Conservation (phyloP, 2,113 vertebrate genomes). For the Sander vitreus region DNA sequence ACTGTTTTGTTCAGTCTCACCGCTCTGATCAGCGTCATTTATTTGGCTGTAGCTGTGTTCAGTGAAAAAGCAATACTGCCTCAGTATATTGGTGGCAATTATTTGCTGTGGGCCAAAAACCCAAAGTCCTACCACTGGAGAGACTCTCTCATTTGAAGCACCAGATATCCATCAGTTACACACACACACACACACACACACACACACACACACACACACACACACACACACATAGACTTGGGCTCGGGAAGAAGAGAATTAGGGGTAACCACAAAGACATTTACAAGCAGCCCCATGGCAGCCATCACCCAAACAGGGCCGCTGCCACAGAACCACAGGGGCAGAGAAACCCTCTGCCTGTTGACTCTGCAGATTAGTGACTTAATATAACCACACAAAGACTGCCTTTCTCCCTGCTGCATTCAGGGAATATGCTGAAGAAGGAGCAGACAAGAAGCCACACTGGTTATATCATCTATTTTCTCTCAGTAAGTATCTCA, state of each 20-base stretch:
- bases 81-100: conserved; percentile 27
- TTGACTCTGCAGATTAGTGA: conserved; percentile 74
- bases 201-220: conserved; percentile 10
- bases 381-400: conserved; percentile 73
- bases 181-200: conserved; percentile 28
- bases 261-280: conserved; percentile 60
- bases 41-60: conserved; percentile 11
- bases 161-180: conserved; percentile 45
- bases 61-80: conserved; percentile 19
- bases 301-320: conserved; percentile 56
- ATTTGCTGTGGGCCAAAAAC: conserved; percentile 49
- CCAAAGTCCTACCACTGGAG: conserved; percentile 19
- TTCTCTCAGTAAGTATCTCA: conserved; percentile 20
- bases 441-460: conserved; percentile 33
- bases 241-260: conserved; percentile 55
- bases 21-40: neutral
- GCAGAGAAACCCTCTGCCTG: conserved; percentile 61
- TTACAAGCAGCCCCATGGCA: conserved; percentile 67
- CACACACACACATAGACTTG: conserved; percentile 9
- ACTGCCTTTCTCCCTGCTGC: conserved; percentile 55
- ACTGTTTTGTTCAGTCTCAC: neutral
- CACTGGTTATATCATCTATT: conserved; percentile 45
- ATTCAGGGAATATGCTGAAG: conserved; percentile 37
- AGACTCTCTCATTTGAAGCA: conserved; percentile 45
- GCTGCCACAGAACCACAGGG: conserved; percentile 62